Conservation (phyloP, 2,113 vertebrate genomes). For the Montifringilla adamsi region DNA sequence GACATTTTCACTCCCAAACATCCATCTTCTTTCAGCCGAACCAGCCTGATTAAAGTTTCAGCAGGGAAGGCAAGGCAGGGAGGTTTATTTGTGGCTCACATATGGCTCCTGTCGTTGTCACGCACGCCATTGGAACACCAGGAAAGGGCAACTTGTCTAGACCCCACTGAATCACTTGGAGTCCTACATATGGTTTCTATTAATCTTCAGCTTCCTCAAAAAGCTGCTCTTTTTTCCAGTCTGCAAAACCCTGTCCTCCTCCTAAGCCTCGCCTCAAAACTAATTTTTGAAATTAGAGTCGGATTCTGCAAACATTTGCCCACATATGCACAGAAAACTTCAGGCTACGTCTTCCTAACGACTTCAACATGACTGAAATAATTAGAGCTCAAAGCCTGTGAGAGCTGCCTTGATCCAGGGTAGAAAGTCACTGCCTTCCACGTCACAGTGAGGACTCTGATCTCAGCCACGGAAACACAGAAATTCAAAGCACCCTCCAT, state of each 20-base stretch:
- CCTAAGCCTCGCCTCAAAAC: neutral
- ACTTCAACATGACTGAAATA: neutral
- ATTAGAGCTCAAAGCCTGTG: neutral
- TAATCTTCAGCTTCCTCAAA: neutral
- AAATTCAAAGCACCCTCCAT: neutral
- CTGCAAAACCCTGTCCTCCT: neutral
- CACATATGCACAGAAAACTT: neutral
- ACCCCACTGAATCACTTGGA: neutral
- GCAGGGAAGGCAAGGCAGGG: neutral
- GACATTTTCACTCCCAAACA: constrained; percentile 5
- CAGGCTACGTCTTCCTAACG: neutral
- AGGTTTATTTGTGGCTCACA: constrained; percentile 26
- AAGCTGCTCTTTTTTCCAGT: neutral
- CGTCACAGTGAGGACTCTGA: neutral
- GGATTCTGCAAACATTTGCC: neutral
- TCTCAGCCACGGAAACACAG: neutral
- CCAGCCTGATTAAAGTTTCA: constrained; percentile 31
- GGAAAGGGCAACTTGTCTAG: constrained; percentile 29
- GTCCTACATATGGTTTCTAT: neutral
- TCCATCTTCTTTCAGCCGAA: neutral
- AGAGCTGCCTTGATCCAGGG: neutral
- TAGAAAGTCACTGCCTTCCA: neutral
- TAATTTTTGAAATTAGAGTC: neutral
- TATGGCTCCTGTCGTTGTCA: neutral
- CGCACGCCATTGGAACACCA: neutral